Base-by-base conservation (phyloP, 2,797 vertebrate genomes). In the Ciconia nigra region DNA sequence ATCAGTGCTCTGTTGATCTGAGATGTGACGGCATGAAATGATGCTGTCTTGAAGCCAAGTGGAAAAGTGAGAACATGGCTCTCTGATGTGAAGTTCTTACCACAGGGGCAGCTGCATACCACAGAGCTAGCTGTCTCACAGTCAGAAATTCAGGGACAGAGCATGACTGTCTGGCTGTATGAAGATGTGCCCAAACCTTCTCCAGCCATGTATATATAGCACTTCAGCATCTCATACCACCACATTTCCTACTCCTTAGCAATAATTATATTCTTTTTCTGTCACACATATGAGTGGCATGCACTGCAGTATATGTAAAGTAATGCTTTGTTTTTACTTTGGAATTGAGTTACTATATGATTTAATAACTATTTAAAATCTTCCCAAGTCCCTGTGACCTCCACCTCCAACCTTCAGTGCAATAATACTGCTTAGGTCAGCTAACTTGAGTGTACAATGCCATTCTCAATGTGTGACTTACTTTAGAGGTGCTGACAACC, bases 391-490 rank as follows among this genome's bases (percentile, higher is more conserved):
- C 46, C 52, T 54, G 6, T 41, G 67, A 8, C 6, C 8, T 78
- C 41, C 25, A 71, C 5, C 8, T 78, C 46, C 29, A 74, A 2
- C 5, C 9, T 72, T 76, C 46, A 65, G 18, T 67, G 42, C 35
- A 83, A n/a, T 16, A 29, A 9, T 44, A 33, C 22, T 37, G 14
- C 46, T 47, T 69, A 49, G 28, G 21, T 28, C 28, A 51, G 14
- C 19, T 70, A 66, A 55, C 19, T 22, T 24, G 7, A 28, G 13
- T 4, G 8, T 39, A n/a, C 9, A 59, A 8, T 22, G 76, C 15
- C 14, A 3, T 33, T 69, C 1, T 1, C 28, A 9, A 3, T 0
- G 0, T 31, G 5, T 25, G n/a, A 17, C n/a, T 44, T 59, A 15
- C 17, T 79, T 54, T 31, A 54, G 24, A 70, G 18, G 21, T 20